These are phyloP conservation scores for Epiblema foenella DNA, from an alignment of 2,888 invertebrate species.

Conservation along the genomic window DNA sequence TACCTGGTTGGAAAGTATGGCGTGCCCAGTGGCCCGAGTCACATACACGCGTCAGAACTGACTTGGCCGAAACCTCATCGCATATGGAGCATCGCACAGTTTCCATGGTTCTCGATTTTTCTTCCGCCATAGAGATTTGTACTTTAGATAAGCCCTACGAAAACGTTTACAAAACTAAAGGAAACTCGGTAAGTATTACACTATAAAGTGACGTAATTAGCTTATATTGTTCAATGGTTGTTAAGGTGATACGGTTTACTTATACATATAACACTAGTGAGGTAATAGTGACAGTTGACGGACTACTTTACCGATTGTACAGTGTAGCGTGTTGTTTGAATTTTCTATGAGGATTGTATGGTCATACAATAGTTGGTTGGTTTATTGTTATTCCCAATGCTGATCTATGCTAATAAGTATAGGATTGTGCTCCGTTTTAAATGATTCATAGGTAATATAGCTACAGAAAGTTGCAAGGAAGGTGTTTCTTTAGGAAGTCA, in stretches of 20 bases:
- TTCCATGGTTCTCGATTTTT: constrained; percentile 12
- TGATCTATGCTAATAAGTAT: constrained; percentile 17
- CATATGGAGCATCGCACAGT: constrained; percentile 46
- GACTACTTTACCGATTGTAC: constrained; percentile 26
- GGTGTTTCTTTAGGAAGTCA: neutral
- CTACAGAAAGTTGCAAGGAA: constrained; percentile 15
- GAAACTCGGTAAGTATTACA: constrained; percentile 15
- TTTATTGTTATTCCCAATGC: constrained; percentile 33
- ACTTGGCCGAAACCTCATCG: constrained; percentile 41
- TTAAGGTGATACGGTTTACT: constrained; percentile 25
- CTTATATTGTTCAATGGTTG: constrained; percentile 24
- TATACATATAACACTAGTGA: constrained; percentile 25
- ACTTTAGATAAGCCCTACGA: constrained; percentile 6
- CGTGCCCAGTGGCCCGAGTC: constrained; percentile 49
- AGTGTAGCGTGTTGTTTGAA: constrained; percentile 18
- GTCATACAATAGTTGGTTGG: neutral
- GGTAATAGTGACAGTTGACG: constrained; percentile 22
- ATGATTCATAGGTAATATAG: constrained; percentile 27
- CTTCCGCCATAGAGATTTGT: constrained; percentile 27
- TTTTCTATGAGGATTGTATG: constrained; percentile 18
- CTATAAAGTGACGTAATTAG: constrained; percentile 6
- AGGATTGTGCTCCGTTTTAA: constrained; percentile 15
- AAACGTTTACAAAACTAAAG: constrained; percentile 12
- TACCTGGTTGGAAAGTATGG: constrained; percentile 46
- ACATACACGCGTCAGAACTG: constrained; percentile 44